Evolutionary conservation across 2,888 invertebrate genomes (phyloP).

Genomic region (Graphium colonna): DNA sequence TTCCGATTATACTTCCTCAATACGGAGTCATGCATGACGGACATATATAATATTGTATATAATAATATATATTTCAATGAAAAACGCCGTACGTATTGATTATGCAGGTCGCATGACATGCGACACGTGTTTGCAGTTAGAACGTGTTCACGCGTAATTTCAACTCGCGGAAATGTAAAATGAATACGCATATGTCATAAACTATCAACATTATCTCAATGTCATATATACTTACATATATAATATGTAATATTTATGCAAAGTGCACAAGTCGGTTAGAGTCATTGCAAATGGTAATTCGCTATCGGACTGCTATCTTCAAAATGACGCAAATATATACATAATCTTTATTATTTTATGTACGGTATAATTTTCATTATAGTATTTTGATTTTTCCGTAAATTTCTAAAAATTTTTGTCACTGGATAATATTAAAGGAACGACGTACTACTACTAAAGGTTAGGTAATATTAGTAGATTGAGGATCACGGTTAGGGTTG

Average conservation of each 20-base stretch:
- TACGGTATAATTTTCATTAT: too few relatives aligned
- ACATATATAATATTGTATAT: too few relatives aligned
- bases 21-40: too few relatives aligned
- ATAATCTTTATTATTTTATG: background rate
- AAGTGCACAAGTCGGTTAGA: background rate
- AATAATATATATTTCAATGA: background rate
- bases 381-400: background rate
- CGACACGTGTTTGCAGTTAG: background rate
- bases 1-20: background rate
- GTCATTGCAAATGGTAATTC: background rate
- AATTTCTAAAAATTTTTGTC: too few relatives aligned
- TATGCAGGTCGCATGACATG: background rate
- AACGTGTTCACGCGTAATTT: slow-evolving; percentile 6
- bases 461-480: too few relatives aligned
- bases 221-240: slow-evolving; percentile 2
- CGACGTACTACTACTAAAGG: too few relatives aligned
- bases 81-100: background rate
- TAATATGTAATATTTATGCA: too few relatives aligned
- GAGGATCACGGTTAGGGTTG: too few relatives aligned
- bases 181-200: too few relatives aligned
- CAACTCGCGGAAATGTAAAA: slow-evolving; percentile 15
- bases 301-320: background rate
- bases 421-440: too few relatives aligned
- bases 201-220: slow-evolving; percentile 11
- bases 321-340: too few relatives aligned